Evolutionary conservation across 1,140 invertebrate species (phyloP).

Genomic region (Andricus grossulariae): DNA sequence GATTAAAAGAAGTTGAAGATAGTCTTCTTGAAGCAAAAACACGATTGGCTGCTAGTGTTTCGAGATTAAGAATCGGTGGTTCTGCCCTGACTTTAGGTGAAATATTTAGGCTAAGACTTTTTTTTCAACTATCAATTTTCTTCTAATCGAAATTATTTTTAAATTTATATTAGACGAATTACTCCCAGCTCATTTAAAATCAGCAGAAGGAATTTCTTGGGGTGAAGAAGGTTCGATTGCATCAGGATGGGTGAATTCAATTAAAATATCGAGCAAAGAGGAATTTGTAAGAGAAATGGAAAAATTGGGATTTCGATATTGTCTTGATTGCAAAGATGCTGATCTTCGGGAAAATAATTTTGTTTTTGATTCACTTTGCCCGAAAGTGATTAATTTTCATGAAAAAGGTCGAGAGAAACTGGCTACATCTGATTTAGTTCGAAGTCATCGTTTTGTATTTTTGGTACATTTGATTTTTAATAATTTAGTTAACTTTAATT

Average conservation of each 20-base stretch:
- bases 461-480: conserved; percentile 72
- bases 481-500: too few relatives aligned
- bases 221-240: conserved; percentile 79
- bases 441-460: conserved; percentile 78
- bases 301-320: conserved; percentile 58
- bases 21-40: conserved; percentile 80
- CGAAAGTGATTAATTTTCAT: conserved; percentile 82
- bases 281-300: conserved; percentile 66
- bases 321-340: conserved; percentile 35
- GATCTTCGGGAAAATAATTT: conserved; percentile 61
- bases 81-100: conserved; percentile 76
- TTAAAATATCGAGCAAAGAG: conserved; percentile 71
- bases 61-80: conserved; percentile 81
- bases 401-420: conserved; percentile 77
- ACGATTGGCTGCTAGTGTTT: conserved; percentile 82
- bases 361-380: conserved; percentile 80
- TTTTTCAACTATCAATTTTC: too few relatives aligned
- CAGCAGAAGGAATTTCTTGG: conserved; percentile 79
- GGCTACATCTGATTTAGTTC: conserved; percentile 79
- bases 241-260: conserved; percentile 86
- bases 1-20: conserved; percentile 77
- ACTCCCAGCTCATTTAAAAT: conserved; percentile 81
- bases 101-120: conserved; percentile 2
- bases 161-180: conserved; percentile 74
- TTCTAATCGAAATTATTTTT: conserved; percentile 1